Evolutionary conservation across 2,888 invertebrate species (phyloP), one percentile per base, ranked within the genome.

Genomic region (Perithous albicinctus): DNA sequence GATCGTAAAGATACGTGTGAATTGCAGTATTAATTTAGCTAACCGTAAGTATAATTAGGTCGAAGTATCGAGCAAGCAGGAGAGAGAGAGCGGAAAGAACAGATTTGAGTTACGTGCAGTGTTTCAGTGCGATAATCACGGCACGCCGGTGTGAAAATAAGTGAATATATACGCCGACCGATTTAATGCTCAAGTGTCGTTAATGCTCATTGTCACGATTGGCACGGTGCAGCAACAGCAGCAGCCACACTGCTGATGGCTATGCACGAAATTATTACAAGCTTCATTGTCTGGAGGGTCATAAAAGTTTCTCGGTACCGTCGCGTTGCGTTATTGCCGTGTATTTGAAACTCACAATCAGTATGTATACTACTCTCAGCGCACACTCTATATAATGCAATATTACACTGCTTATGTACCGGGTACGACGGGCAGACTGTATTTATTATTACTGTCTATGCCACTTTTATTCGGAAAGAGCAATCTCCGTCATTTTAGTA

Each of bases 231-330:
- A 32, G 32, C 35, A 56, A 15, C 35, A 15, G 20, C 15, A n/a
- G 12, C 48, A 32, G 32, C 35, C 29, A 15, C 35, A 15, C 15
- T 4, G 23, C 35, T 32, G n/a, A n/a, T n/a, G n/a, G 29, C 43
- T 43, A 59, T 32, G 20, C 23, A 51, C 48, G 38, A 46, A 67
- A 79, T 84, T 78, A 75, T 81, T 84, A 77, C 74, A 82, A 82
- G 76, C 61, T 79, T 81, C 84, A 84, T 84, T 84, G 84, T 84
- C 84, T 82, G 73, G 43, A 75, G 78, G 78, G 77, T 78, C 79
- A 77, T 82, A 82, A 84, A 84, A 79, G 74, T 80, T 84, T 84
- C 84, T 82, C 32, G 43, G 82, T 79, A 84, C 75, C 67, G 66
- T 63, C 72, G 51, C 59, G 67, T 82, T 48, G 56, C 75, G 63